phyloP scores from a whole-genome alignment of 64 coral and sea anemone species.

The Porites lutea region DNA sequence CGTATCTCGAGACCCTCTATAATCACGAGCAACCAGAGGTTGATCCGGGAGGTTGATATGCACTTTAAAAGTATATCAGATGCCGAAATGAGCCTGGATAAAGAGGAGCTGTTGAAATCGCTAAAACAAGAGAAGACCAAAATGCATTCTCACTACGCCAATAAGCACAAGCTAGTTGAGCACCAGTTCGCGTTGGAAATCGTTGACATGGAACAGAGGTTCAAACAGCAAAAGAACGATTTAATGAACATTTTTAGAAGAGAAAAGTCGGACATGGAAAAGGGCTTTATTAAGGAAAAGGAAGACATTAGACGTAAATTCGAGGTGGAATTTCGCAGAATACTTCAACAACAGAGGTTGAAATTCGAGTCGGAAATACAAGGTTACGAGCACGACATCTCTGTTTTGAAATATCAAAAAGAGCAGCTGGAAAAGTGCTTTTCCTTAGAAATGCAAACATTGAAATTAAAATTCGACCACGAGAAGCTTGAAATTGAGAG shows the following conservation, averaged over 20 bases:
- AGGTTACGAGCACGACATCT: slow-evolving; percentile 96
- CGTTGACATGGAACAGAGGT: slow-evolving; percentile 91
- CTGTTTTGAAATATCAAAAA: slow-evolving; percentile 96
- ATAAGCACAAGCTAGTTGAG: slow-evolving; percentile 80
- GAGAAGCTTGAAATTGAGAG: slow-evolving; percentile 93
- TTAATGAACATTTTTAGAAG: slow-evolving; percentile 95
- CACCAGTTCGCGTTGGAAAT: slow-evolving; percentile 96
- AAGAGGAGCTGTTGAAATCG: slow-evolving; percentile 66
- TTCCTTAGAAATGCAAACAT: slow-evolving; percentile 88
- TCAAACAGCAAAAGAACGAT: slow-evolving; percentile 96
- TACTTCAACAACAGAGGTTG: slow-evolving; percentile 86
- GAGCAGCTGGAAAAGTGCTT: slow-evolving; percentile 93
- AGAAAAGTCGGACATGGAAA: slow-evolving; percentile 85
- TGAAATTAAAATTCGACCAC: slow-evolving; percentile 91
- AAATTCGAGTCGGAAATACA: slow-evolving; percentile 95
- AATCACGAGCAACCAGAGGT: slow-evolving; percentile 89
- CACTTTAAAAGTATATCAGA: slow-evolving; percentile 83
- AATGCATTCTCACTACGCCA: slow-evolving; percentile 84
- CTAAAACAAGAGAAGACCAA: slow-evolving; percentile 76
- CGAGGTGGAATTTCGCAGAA: slow-evolving; percentile 86
- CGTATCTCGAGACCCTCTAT: slow-evolving; percentile 60
- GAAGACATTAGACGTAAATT: slow-evolving; percentile 90
- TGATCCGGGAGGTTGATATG: slow-evolving; percentile 98
- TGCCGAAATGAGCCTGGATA: slow-evolving; percentile 60
- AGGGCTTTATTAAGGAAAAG: slow-evolving; percentile 78